Conservation (phyloP, 2,113 vertebrate species). For the Nothoprocta perdicaria region DNA sequence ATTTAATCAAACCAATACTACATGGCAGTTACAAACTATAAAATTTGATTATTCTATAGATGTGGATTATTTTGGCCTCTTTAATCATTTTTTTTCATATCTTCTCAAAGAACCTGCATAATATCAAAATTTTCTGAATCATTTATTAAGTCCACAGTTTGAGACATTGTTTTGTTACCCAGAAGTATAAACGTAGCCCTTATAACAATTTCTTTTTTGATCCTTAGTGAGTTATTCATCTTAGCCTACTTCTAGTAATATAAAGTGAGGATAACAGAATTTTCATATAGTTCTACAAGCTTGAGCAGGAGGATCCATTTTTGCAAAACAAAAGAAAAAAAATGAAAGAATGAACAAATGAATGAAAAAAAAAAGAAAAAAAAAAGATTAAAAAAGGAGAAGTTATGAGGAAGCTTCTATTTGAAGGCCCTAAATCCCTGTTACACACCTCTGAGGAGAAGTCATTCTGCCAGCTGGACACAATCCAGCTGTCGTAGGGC, state of each 20-base stretch:
- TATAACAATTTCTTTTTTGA: background rate
- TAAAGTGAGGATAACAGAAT: background rate
- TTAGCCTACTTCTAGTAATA: background rate
- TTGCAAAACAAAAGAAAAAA: background rate
- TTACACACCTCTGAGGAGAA: background rate
- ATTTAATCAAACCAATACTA: background rate
- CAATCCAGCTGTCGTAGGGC: background rate
- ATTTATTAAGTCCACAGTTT: background rate
- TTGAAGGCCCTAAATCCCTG: background rate
- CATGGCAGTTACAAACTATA: background rate
- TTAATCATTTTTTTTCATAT: background rate
- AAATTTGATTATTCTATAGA: background rate
- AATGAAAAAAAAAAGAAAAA: constrained; percentile 2
- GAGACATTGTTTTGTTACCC: background rate
- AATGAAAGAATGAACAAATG: background rate
- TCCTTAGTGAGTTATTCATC: background rate
- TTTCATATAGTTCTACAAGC: background rate
- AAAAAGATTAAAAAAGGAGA: background rate
- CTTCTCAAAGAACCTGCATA: background rate
- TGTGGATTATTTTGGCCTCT: background rate
- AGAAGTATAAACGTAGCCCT: background rate
- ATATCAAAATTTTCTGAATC: accelerated
- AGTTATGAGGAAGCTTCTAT: background rate
- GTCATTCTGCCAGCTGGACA: constrained; percentile 5
- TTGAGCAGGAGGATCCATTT: background rate